Evolutionary conservation across 2,888 invertebrate genomes (phyloP).

Genomic region (Laothoe populi): DNA sequence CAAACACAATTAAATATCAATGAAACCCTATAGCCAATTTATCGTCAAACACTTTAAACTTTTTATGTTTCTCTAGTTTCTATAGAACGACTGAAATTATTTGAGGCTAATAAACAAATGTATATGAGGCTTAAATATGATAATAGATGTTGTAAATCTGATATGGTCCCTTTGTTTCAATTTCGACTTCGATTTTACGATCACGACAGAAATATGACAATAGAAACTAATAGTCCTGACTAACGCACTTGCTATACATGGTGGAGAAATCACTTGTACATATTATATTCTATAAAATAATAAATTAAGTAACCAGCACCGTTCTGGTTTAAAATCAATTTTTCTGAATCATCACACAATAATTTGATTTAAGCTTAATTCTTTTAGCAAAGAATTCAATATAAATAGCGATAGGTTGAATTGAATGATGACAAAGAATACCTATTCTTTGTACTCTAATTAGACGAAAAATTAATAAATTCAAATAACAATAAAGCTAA

Average conservation of each 20-base stretch:
- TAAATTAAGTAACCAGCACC: background rate
- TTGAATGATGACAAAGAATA: too few relatives aligned
- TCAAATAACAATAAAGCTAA: too few relatives aligned
- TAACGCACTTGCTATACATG: background rate
- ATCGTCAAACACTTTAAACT: constrained; percentile 30
- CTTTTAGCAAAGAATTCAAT: too few relatives aligned
- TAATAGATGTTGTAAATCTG: constrained; percentile 39
- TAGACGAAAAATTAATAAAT: too few relatives aligned
- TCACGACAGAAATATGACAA: constrained; percentile 32
- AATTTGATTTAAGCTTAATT: too few relatives aligned
- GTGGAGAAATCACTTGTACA: background rate
- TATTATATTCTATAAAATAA: background rate
- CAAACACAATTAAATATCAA: constrained; percentile 52
- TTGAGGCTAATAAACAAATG: constrained; percentile 28
- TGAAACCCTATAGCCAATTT: constrained; percentile 43
- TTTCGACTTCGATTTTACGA: constrained; percentile 38
- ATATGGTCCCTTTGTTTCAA: constrained; percentile 42
- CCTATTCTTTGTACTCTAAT: too few relatives aligned
- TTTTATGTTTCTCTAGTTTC: constrained; percentile 21
- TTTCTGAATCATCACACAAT: too few relatives aligned
- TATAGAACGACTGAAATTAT: constrained; percentile 4
- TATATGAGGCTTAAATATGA: constrained; percentile 22
- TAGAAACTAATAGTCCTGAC: constrained; percentile 9
- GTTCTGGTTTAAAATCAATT: too few relatives aligned
- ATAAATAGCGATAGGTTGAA: too few relatives aligned